Conservation (phyloP, 1,140 invertebrate species). For the Drosophila watanabei region DNA sequence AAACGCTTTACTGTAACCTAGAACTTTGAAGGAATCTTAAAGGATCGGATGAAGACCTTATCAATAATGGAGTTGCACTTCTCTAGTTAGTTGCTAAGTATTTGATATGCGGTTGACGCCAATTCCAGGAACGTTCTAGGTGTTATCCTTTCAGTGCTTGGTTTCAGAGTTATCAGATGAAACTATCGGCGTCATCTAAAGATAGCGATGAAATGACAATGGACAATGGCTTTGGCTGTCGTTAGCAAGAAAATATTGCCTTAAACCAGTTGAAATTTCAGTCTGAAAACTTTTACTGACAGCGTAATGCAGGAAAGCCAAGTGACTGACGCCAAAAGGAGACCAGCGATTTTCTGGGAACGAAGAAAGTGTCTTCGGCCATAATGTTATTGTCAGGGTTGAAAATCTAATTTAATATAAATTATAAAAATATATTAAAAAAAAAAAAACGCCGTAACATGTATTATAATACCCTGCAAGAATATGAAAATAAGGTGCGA, state of each 20-base stretch:
- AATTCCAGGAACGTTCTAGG: neutral
- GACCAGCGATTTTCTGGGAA: neutral
- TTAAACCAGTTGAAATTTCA: constrained; percentile 11
- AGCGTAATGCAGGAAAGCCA: constrained; percentile 5
- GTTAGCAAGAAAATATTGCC: constrained; percentile 1
- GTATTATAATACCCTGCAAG: too few relatives aligned
- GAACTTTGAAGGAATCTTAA: too few relatives aligned
- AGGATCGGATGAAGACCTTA: too few relatives aligned
- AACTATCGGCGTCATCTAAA: neutral
- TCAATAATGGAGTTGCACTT: too few relatives aligned
- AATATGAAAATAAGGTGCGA: too few relatives aligned
- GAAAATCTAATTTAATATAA: too few relatives aligned
- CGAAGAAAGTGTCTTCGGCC: neutral
- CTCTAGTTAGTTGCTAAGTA: neutral
- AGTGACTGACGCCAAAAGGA: neutral
- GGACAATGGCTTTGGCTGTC: neutral
- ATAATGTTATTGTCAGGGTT: neutral
- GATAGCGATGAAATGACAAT: neutral
- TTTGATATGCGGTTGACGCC: neutral
- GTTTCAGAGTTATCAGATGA: neutral
- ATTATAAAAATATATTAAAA: too few relatives aligned
- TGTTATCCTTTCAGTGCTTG: neutral
- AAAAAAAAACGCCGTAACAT: too few relatives aligned
- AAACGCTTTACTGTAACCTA: too few relatives aligned
- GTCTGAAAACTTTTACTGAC: constrained; percentile 14